A percentile compares a stretch with the other conserved stretches of the same genome.
These are phyloP conservation scores for Benitochromis conjunctus DNA, from an alignment of 2,113 vertebrate species.

Conservation along the genomic window DNA sequence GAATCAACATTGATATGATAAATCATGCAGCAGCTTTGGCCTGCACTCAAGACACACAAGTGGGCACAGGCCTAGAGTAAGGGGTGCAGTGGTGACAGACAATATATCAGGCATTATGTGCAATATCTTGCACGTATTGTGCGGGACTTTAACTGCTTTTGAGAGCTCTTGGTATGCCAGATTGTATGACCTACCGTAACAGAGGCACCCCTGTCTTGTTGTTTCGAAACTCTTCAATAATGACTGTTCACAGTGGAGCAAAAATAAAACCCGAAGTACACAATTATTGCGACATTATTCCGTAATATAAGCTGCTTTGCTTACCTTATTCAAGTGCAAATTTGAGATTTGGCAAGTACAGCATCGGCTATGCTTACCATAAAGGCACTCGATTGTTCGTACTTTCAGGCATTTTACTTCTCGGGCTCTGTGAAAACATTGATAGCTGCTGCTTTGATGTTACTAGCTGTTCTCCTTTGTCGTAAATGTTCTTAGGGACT, in stretches of 20 bases:
- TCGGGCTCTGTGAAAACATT: neutral
- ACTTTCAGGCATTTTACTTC: neutral
- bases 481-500: neutral
- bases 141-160: neutral
- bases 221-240: neutral
- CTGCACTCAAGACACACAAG: neutral
- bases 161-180: neutral
- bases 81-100: neutral
- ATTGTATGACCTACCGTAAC: neutral
- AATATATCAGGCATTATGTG: neutral
- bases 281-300: neutral
- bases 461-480: neutral
- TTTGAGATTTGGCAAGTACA: neutral
- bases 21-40: neutral
- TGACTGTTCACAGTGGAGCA: neutral
- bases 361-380: neutral
- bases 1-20: neutral
- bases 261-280: neutral
- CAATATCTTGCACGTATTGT: neutral
- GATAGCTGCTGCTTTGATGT: neutral
- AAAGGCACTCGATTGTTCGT: neutral
- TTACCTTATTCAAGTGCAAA: neutral
- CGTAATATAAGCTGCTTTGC: neutral
- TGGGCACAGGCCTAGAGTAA: neutral
- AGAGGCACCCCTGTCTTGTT: neutral